phyloP scores from a whole-genome alignment of 2,888 invertebrate species.

The Gonocerus acuteangulatus region DNA sequence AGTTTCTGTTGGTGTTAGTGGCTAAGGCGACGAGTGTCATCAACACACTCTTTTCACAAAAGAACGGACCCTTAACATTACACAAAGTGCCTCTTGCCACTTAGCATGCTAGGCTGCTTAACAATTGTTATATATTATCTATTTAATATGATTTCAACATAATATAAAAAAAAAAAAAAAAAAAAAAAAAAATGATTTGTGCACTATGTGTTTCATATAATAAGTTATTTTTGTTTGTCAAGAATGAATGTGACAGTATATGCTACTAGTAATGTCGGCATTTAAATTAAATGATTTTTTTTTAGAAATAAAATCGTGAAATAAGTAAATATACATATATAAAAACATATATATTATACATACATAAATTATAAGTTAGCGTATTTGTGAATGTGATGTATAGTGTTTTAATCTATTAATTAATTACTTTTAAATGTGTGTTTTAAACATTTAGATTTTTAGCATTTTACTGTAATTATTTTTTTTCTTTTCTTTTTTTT shows the following conservation, averaged over 20 bases:
- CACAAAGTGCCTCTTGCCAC: constrained; percentile 37
- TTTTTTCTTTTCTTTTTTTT: constrained; percentile 24
- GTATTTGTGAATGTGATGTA: constrained; percentile 37
- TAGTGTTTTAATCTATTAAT: constrained; percentile 35
- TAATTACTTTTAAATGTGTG: constrained; percentile 34
- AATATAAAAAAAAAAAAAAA: no score
- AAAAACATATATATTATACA: constrained; percentile 29
- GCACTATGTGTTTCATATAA: constrained; percentile 34
- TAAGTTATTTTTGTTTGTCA: constrained; percentile 29
- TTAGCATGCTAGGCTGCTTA: constrained; percentile 37
- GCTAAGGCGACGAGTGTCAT: constrained; percentile 29
- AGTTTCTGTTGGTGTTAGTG: constrained; percentile 36
- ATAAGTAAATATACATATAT: constrained; percentile 30
- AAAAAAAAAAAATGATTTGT: constrained; percentile 29
- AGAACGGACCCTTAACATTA: constrained; percentile 36
- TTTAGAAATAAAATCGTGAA: constrained; percentile 33
- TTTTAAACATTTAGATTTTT: constrained; percentile 34
- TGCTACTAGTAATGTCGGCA: constrained; percentile 30
- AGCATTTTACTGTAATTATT: constrained; percentile 26
- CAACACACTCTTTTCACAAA: constrained; percentile 32
- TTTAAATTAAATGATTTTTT: constrained; percentile 29
- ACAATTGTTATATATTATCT: constrained; percentile 33
- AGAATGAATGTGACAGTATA: constrained; percentile 32
- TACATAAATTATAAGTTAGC: constrained; percentile 33
- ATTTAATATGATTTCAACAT: constrained; percentile 23